These are phyloP conservation scores for Apoda limacodes DNA, from an alignment of 2,888 invertebrate species.

Conservation along the genomic window DNA sequence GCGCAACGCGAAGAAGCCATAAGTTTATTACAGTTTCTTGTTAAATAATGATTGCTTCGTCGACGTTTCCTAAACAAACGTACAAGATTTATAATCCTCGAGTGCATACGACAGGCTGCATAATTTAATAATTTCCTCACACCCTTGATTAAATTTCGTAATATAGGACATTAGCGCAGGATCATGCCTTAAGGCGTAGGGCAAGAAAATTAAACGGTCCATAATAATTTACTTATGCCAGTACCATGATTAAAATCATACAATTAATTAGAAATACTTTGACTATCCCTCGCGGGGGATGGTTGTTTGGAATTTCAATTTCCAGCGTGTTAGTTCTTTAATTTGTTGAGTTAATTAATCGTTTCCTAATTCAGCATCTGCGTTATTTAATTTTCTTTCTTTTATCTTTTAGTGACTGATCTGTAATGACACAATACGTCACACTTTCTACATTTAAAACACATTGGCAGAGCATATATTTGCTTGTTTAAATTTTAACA, in stretches of 20 bases:
- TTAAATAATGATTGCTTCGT: conserved; percentile 29
- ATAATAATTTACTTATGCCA: conserved; percentile 63
- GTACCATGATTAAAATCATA: conserved; percentile 63
- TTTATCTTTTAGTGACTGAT: too few relatives aligned
- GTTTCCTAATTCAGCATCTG: too few relatives aligned
- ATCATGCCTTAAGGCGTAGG: conserved; percentile 53
- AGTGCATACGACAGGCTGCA: conserved; percentile 67
- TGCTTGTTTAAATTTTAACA: too few relatives aligned
- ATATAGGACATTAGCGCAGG: conserved; percentile 55
- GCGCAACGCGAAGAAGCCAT: conserved; percentile 26
- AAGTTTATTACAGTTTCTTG: conserved; percentile 29
- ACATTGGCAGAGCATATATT: too few relatives aligned
- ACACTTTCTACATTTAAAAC: too few relatives aligned
- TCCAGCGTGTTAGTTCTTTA: too few relatives aligned
- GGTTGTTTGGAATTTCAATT: not conserved
- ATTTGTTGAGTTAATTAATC: too few relatives aligned
- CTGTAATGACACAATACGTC: too few relatives aligned
- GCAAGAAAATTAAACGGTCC: conserved; percentile 63
- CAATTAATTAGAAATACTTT: conserved; percentile 65
- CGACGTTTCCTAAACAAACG: conserved; percentile 45
- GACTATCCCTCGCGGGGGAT: conserved; percentile 28
- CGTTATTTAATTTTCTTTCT: too few relatives aligned
- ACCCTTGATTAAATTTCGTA: conserved; percentile 67
- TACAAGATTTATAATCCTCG: conserved; percentile 51
- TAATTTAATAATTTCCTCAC: conserved; percentile 64